Evolutionary conservation across 2,113 vertebrate genomes (phyloP).

Genomic region (Dicrurus megarhynchus): DNA sequence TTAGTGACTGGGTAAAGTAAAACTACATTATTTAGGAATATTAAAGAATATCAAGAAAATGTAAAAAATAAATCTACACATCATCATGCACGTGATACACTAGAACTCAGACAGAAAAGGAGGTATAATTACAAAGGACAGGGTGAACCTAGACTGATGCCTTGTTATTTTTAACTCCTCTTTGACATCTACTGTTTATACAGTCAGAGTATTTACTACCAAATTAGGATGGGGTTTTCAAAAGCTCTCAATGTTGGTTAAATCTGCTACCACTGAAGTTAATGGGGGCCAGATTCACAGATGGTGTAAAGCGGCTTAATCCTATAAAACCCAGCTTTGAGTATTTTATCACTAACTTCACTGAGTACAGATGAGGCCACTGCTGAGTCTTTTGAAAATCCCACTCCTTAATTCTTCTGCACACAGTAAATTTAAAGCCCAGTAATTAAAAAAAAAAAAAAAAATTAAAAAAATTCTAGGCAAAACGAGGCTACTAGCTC

Average conservation of each 20-base stretch:
- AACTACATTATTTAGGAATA: not conserved
- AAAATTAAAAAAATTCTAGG: not conserved
- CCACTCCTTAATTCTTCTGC: constrained; percentile 55
- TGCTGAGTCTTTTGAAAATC: constrained; percentile 53
- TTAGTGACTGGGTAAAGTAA: no score
- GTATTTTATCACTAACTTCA: constrained; percentile 63
- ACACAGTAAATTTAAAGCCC: constrained; percentile 27
- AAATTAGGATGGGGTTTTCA: constrained; percentile 18
- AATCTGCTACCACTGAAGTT: constrained; percentile 53
- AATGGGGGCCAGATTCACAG: constrained; percentile 63
- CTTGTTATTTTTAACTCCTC: not conserved
- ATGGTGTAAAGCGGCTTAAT: constrained; percentile 65
- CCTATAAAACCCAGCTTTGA: constrained; percentile 62
- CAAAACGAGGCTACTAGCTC: not conserved
- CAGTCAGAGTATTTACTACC: not conserved
- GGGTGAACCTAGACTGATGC: not conserved
- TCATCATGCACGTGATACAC: not conserved
- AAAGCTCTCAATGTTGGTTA: constrained; percentile 26
- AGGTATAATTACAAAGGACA: not conserved
- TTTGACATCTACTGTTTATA: not conserved
- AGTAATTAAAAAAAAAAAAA: constrained; percentile 38
- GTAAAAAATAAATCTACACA: fast-evolving
- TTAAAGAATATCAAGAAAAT: not conserved
- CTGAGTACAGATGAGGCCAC: constrained; percentile 57
- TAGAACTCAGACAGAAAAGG: not conserved